These are phyloP conservation scores for Suillia variegata DNA, from an alignment of 2,888 invertebrate species.

Conservation along the genomic window DNA sequence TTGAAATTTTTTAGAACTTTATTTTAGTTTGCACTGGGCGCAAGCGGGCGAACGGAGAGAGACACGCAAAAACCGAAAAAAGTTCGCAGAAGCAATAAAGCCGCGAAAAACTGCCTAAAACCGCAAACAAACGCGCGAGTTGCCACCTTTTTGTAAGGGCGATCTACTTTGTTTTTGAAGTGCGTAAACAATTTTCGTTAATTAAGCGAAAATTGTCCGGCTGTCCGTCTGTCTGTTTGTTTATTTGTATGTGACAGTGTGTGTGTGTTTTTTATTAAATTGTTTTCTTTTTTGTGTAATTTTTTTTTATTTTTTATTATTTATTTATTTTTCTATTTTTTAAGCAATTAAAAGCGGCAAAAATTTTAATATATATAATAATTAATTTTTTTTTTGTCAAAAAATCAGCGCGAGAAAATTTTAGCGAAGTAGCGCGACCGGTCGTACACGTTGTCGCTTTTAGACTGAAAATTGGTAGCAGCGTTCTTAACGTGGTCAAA, in stretches of 20 bases:
- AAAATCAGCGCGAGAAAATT: constrained; percentile 2
- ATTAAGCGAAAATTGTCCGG: too few relatives aligned
- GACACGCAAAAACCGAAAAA: too few relatives aligned
- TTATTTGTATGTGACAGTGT: not conserved
- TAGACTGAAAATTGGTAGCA: constrained; percentile 56
- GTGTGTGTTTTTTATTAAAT: not conserved
- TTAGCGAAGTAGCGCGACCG: constrained; percentile 55
- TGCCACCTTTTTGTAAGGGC: too few relatives aligned
- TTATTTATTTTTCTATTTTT: not conserved
- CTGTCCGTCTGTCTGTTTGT: constrained; percentile 2
- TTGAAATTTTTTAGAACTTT: too few relatives aligned
- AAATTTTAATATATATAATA: constrained; percentile 37
- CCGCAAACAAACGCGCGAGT: too few relatives aligned
- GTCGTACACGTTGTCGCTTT: constrained; percentile 61
- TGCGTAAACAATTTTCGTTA: too few relatives aligned
- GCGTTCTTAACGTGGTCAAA: constrained; percentile 19
- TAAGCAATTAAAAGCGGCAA: constrained; percentile 36
- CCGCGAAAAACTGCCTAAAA: too few relatives aligned
- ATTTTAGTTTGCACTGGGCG: too few relatives aligned
- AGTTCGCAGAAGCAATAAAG: too few relatives aligned
- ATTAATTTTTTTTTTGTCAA: constrained; percentile 2
- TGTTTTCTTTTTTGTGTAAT: constrained; percentile 30
- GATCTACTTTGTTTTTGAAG: too few relatives aligned
- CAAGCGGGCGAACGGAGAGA: too few relatives aligned
- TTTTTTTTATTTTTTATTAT: not conserved